phyloP scores from a whole-genome alignment of 2,888 invertebrate genomes.

The Subacronicta megacephala region DNA sequence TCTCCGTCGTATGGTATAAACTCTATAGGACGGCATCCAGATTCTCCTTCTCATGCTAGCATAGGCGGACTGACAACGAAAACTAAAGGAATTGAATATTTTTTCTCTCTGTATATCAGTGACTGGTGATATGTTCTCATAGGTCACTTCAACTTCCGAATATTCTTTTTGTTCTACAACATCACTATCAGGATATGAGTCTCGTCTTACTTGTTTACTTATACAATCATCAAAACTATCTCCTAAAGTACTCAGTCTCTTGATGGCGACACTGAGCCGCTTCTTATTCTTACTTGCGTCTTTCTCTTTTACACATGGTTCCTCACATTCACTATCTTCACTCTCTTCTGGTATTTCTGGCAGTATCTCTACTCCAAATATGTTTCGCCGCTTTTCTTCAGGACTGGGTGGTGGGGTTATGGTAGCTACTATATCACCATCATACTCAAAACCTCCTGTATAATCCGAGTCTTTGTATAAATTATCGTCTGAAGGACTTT shows the following conservation, averaged over 20 bases:
- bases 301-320: slow-evolving; percentile 56
- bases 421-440: slow-evolving; percentile 67
- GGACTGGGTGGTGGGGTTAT: slow-evolving; percentile 84
- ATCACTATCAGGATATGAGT: slow-evolving; percentile 72
- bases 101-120: slow-evolving; percentile 84
- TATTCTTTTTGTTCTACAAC: slow-evolving; percentile 71
- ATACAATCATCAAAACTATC: slow-evolving; percentile 87
- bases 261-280: slow-evolving; percentile 82
- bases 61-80: slow-evolving; percentile 80
- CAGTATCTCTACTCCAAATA: slow-evolving; percentile 86
- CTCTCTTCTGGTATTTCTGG: slow-evolving; percentile 89
- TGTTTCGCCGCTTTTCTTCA: slow-evolving; percentile 83
- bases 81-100: slow-evolving; percentile 82
- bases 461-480: slow-evolving; percentile 69
- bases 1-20: slow-evolving; percentile 79
- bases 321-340: slow-evolving; percentile 76
- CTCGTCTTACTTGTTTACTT: slow-evolving; percentile 78
- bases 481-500: slow-evolving; percentile 84
- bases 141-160: slow-evolving; percentile 80
- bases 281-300: slow-evolving; percentile 70
- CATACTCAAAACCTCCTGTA: slow-evolving; percentile 57
- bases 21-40: slow-evolving; percentile 83
- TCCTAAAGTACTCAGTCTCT: slow-evolving; percentile 87
- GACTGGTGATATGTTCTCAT: slow-evolving; percentile 81
- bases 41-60: slow-evolving; percentile 77